Conservation (phyloP, 2,797 vertebrate species). For the Triplophysa bombifrons region DNA sequence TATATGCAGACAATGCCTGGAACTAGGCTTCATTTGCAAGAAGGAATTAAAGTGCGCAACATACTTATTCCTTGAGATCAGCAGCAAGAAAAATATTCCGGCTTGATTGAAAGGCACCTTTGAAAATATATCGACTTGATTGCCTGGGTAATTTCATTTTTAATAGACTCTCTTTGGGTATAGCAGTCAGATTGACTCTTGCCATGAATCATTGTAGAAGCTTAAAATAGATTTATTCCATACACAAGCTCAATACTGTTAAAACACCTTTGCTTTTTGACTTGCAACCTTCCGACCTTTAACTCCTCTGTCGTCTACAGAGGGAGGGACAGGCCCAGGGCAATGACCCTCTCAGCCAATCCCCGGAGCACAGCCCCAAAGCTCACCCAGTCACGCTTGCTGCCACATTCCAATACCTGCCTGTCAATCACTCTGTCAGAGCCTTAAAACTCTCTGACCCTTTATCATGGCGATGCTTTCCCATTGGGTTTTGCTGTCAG, state of each 20-base stretch:
- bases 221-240: background rate
- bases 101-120: background rate
- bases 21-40: background rate
- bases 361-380: slow-evolving; percentile 52
- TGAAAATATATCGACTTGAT: slow-evolving; percentile 12
- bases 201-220: slow-evolving; percentile 4
- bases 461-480: slow-evolving; percentile 67
- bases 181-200: background rate
- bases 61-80: background rate
- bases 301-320: slow-evolving; percentile 8
- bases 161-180: slow-evolving; percentile 19
- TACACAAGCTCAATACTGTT: slow-evolving; percentile 2
- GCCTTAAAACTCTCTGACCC: slow-evolving; percentile 58
- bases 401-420: slow-evolving; percentile 49
- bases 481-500: slow-evolving; percentile 70
- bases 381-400: slow-evolving; percentile 30
- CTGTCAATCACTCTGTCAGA: slow-evolving; percentile 68
- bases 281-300: slow-evolving; percentile 14
- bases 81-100: background rate
- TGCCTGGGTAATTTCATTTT: slow-evolving; percentile 10
- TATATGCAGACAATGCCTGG: background rate
- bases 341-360: slow-evolving; percentile 51
- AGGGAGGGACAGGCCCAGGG: slow-evolving; percentile 30
- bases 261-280: slow-evolving; percentile 12
- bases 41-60: background rate